Evolutionary conservation across 2,113 vertebrate species (phyloP).

Genomic region (Catharus fuscescens): DNA sequence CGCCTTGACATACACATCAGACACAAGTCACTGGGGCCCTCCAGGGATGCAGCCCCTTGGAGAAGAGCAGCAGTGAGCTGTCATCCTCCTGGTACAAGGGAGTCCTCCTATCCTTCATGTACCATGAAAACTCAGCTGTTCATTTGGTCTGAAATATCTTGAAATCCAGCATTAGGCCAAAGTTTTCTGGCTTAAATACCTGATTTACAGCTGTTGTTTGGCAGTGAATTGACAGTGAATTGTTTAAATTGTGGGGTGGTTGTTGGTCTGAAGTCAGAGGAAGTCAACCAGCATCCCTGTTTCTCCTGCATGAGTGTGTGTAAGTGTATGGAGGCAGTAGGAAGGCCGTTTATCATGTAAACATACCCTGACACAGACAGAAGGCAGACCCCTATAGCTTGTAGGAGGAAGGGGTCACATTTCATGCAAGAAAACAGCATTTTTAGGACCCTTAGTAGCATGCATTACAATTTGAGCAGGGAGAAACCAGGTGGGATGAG

Average conservation of each 20-base stretch:
- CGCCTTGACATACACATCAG: not conserved
- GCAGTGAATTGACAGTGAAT: not conserved
- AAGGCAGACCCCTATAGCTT: not conserved
- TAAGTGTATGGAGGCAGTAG: not conserved
- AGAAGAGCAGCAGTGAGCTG: not conserved
- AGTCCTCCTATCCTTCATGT: not conserved
- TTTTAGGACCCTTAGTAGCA: not conserved
- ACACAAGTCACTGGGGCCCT: not conserved
- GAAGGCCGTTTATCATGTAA: not conserved
- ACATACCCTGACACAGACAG: not conserved
- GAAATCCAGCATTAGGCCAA: not conserved
- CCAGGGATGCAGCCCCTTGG: accelerated
- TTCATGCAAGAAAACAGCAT: not conserved
- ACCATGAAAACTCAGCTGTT: not conserved
- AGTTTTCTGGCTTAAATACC: not conserved
- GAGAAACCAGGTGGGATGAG: not conserved
- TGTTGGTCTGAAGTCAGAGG: not conserved
- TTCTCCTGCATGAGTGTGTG: not conserved
- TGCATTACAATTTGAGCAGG: not conserved
- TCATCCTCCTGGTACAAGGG: not conserved
- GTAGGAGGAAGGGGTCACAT: not conserved
- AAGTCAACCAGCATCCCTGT: accelerated
- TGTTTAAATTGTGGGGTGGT: not conserved
- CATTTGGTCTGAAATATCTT: not conserved
- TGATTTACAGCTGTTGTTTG: not conserved